Evolutionary conservation across 2,797 vertebrate genomes (phyloP).

Genomic region (Rhinophrynus dorsalis): DNA sequence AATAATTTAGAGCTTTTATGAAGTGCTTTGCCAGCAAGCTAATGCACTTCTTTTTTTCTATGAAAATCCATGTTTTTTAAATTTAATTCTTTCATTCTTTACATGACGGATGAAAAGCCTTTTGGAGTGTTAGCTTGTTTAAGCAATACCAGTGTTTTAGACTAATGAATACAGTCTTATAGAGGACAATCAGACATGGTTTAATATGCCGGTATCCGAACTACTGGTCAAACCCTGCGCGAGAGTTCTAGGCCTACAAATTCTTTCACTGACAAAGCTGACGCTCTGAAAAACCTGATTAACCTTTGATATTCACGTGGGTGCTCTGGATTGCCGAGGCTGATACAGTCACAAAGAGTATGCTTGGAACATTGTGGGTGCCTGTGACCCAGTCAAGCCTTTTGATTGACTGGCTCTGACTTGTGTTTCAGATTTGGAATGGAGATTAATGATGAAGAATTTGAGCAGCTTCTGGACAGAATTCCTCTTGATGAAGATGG

Average conservation of each 20-base stretch:
- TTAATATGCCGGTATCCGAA: conserved; percentile 68
- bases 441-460: conserved; percentile 83
- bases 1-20: conserved; percentile 67
- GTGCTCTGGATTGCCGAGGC: conserved; percentile 73
- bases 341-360: conserved; percentile 81
- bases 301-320: conserved; percentile 87
- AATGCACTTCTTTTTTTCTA: conserved; percentile 55
- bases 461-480: conserved; percentile 84
- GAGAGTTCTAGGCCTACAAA: conserved; percentile 70
- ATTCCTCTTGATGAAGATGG: conserved; percentile 73
- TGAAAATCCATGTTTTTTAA: conserved; percentile 61
- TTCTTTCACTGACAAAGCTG: conserved; percentile 85
- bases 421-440: conserved; percentile 71
- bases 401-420: conserved; percentile 66
- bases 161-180: conserved; percentile 77
- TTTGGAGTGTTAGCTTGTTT: conserved; percentile 78
- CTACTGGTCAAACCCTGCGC: conserved; percentile 65
- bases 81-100: conserved; percentile 73
- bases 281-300: conserved; percentile 85
- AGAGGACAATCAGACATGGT: conserved; percentile 65
- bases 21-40: conserved; percentile 69
- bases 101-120: conserved; percentile 71
- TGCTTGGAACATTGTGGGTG: conserved; percentile 80
- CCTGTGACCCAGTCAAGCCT: conserved; percentile 74
- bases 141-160: conserved; percentile 77